These are phyloP conservation scores for Sepioteuthis lessoniana DNA, from an alignment of 2,888 invertebrate genomes.

Conservation along the genomic window DNA sequence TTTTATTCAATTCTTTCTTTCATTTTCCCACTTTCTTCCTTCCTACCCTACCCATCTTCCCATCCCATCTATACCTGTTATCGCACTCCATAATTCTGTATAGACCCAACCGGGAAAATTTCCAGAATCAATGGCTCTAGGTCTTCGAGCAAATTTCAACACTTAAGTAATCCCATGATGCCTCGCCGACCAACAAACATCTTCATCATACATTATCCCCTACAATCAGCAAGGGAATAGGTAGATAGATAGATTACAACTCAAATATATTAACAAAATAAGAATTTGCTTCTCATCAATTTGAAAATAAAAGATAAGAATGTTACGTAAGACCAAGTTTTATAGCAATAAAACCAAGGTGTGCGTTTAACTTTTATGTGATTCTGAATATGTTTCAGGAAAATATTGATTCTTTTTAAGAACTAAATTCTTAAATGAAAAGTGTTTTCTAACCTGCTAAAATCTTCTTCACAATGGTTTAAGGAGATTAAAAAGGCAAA, in stretches of 20 bases:
- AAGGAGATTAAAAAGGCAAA: too few species aligned
- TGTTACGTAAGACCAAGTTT: too few species aligned
- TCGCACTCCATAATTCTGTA: neutral
- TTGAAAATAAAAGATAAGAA: too few species aligned
- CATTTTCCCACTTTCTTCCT: neutral
- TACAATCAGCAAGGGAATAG: neutral
- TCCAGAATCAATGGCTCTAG: neutral
- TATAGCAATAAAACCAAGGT: too few species aligned
- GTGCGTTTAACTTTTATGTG: too few species aligned
- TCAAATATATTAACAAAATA: neutral
- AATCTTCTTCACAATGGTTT: too few species aligned
- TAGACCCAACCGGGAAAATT: neutral
- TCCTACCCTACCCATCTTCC: neutral
- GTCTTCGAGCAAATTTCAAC: neutral
- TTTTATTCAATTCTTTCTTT: neutral
- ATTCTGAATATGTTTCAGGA: too few species aligned
- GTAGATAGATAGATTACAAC: neutral
- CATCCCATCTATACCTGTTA: neutral
- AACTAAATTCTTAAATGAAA: too few species aligned
- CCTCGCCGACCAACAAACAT: neutral
- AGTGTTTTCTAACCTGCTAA: too few species aligned
- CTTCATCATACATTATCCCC: neutral
- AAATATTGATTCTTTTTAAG: too few species aligned
- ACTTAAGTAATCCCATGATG: constrained; percentile 13
- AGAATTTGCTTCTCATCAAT: too few species aligned